These are phyloP conservation scores for Ceyx margarethae DNA, from an alignment of 2,113 vertebrate species.

Conservation along the genomic window DNA sequence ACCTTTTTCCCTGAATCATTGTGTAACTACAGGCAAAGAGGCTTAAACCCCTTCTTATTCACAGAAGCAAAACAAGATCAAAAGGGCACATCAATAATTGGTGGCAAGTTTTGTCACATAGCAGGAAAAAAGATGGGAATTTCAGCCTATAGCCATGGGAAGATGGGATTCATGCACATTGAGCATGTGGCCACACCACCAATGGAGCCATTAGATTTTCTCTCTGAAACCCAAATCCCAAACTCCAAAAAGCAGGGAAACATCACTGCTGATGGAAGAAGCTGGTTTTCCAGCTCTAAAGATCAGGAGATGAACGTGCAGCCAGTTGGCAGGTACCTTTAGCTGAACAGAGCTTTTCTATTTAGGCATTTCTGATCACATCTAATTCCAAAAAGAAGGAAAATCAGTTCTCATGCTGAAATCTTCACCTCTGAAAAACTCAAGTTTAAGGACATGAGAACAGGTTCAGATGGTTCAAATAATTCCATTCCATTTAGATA, in stretches of 20 bases:
- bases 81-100: neutral
- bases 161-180: rapidly evolving
- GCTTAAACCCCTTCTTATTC: neutral
- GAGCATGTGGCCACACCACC: neutral
- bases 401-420: neutral
- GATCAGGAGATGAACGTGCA: neutral
- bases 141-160: rapidly evolving
- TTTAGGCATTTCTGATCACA: neutral
- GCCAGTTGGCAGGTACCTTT: neutral
- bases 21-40: neutral
- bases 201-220: neutral
- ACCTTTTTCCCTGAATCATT: neutral
- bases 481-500: neutral
- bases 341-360: neutral
- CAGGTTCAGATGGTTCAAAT: neutral
- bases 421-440: neutral
- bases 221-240: neutral
- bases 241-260: neutral
- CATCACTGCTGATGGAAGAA: rapidly evolving
- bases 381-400: neutral
- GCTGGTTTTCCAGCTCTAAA: neutral
- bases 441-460: neutral
- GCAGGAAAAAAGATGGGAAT: neutral
- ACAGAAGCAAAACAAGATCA: neutral
- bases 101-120: neutral